Percentiles rank a stretch among this genome's conserved stretches.
phyloP scores from a whole-genome alignment of 92 coral and sea anemone species.

The Chrysogorgia sp. region DNA sequence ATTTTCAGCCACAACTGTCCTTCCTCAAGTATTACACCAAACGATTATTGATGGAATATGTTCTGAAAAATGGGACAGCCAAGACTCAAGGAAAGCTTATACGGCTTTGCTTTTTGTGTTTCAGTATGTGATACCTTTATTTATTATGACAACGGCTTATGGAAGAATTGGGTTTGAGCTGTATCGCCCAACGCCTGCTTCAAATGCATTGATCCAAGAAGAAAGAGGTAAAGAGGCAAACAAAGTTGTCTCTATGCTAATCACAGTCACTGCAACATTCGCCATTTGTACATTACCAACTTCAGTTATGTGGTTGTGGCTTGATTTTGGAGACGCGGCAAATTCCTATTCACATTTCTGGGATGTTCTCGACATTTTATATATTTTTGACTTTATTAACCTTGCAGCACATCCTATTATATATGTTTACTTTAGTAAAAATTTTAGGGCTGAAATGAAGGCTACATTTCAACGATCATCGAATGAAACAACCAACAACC shows the following conservation, averaged over 20 bases:
- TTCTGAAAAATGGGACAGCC: constrained; percentile 66
- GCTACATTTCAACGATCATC: constrained; percentile 21
- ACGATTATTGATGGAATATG: constrained; percentile 40
- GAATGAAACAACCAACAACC: neutral
- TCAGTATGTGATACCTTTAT: constrained; percentile 69
- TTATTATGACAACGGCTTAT: constrained; percentile 74
- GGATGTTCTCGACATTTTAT: constrained; percentile 76
- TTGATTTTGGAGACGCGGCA: constrained; percentile 82
- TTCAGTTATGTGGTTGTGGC: constrained; percentile 76
- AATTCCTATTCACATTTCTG: constrained; percentile 55
- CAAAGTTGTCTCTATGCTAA: constrained; percentile 84
- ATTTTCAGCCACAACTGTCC: constrained; percentile 62
- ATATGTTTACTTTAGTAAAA: constrained; percentile 73
- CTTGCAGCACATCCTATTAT: constrained; percentile 83
- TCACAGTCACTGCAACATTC: constrained; percentile 71
- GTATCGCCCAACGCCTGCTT: constrained; percentile 50
- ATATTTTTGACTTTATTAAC: constrained; percentile 77
- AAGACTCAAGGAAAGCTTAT: constrained; percentile 53
- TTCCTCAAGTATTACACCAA: constrained; percentile 68
- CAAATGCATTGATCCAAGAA: constrained; percentile 59
- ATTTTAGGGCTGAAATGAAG: constrained; percentile 56
- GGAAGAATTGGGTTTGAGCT: constrained; percentile 73
- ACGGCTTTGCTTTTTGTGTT: constrained; percentile 67
- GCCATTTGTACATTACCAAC: constrained; percentile 76
- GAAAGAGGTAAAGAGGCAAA: constrained; percentile 70